A percentile compares a stretch with the other conserved stretches of the same genome.
Evolutionary conservation across 2,113 vertebrate genomes (phyloP).

Genomic region (Perca schrenkii): DNA sequence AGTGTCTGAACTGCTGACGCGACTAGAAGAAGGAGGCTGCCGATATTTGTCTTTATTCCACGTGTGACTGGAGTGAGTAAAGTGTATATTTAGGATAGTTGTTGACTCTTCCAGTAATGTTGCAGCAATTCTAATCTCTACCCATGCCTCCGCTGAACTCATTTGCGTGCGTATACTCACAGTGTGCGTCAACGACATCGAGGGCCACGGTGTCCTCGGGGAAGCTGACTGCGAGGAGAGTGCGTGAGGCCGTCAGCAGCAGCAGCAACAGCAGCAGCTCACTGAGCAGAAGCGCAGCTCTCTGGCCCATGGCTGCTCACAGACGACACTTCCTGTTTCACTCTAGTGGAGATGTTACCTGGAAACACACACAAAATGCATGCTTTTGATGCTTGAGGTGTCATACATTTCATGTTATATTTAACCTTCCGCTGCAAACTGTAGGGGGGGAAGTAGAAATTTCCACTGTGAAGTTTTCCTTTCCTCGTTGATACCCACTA

Average conservation of each 20-base stretch:
- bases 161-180: conserved; percentile 84
- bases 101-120: conserved; percentile 18
- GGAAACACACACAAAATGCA: conserved; percentile 68
- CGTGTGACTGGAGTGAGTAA: background rate
- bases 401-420: background rate
- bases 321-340: conserved; percentile 80
- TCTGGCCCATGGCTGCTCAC: conserved; percentile 90
- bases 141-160: background rate
- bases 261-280: conserved; percentile 85
- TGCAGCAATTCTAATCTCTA: background rate
- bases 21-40: background rate
- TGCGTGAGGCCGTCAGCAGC: conserved; percentile 80
- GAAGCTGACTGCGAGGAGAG: conserved; percentile 91
- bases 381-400: background rate
- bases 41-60: conserved; percentile 19
- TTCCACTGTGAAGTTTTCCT: background rate
- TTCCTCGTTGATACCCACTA: background rate
- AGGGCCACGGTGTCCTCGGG: conserved; percentile 93
- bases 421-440: background rate
- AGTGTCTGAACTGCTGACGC: conserved; percentile 47
- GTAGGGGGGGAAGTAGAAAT: no score
- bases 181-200: conserved; percentile 92
- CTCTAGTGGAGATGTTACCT: conserved; percentile 86
- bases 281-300: conserved; percentile 83
- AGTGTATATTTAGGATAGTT: background rate